phyloP scores from a whole-genome alignment of 2,113 vertebrate species.

The Aegithalos caudatus region DNA sequence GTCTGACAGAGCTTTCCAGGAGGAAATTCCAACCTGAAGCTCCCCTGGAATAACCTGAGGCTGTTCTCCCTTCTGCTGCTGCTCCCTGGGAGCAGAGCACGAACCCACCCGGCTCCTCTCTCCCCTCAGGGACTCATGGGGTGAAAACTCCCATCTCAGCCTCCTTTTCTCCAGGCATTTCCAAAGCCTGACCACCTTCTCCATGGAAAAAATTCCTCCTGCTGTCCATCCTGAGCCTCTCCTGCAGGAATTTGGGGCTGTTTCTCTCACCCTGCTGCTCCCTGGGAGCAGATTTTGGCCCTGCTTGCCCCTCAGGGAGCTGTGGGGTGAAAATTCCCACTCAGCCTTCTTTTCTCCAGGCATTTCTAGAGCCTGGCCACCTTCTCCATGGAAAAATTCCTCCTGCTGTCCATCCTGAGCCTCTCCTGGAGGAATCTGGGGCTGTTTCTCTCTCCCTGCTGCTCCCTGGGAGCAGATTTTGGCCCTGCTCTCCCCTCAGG shows the following conservation, averaged over 20 bases:
- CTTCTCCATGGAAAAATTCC: neutral
- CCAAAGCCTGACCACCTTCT: no score
- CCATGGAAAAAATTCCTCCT: no score
- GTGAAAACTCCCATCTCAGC: no score
- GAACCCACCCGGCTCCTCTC: no score
- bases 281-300: no score
- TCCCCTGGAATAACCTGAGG: no score
- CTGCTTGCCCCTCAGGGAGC: accelerated
- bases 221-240: no score
- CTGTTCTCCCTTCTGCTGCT: neutral
- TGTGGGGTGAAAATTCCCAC: neutral
- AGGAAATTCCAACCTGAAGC: neutral
- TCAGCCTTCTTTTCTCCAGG: neutral
- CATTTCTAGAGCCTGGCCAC: neutral
- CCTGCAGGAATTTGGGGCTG: no score
- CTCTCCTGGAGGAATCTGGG: neutral
- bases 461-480: neutral
- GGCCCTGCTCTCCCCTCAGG: neutral
- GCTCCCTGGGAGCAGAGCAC: neutral
- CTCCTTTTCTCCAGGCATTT: no score
- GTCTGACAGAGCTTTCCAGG: accelerated
- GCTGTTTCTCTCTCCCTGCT: neutral
- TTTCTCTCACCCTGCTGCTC: no score
- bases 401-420: neutral
- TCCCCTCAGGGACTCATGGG: no score